Percentiles rank a stretch among this genome's conserved stretches.
These are phyloP conservation scores for Pristionchus arcanus DNA, from an alignment of 2,888 invertebrate species.

Conservation along the genomic window DNA sequence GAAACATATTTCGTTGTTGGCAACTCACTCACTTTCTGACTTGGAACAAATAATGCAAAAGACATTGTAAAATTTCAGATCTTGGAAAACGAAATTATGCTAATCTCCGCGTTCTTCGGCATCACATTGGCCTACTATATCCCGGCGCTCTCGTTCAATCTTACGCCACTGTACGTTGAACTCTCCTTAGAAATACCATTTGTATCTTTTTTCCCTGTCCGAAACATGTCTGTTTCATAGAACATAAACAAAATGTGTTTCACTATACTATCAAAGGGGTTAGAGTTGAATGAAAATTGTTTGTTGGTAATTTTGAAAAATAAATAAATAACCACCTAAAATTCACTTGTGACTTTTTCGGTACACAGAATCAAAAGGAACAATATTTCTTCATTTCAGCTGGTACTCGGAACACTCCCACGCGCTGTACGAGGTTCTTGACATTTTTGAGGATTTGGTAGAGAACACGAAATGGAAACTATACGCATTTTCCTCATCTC, in stretches of 20 bases:
- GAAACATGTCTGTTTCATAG: too few species aligned
- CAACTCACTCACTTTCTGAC: too few species aligned
- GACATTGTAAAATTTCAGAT: not conserved
- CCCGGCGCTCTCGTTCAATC: not conserved
- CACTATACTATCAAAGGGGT: not conserved
- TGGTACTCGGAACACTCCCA: not conserved
- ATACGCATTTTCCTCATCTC: not conserved
- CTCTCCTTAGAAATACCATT: too few species aligned
- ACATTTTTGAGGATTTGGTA: not conserved
- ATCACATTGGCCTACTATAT: not conserved
- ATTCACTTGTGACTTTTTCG: too few species aligned
- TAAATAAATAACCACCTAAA: too few species aligned
- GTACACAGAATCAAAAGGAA: too few species aligned
- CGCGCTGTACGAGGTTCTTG: not conserved
- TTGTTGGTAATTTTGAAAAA: too few species aligned
- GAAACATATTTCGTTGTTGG: too few species aligned
- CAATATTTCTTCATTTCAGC: not conserved
- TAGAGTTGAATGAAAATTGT: too few species aligned
- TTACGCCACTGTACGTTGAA: not conserved
- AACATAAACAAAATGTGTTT: not conserved
- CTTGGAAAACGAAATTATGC: not conserved
- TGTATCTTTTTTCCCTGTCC: too few species aligned
- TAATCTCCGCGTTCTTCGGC: not conserved
- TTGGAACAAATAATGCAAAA: too few species aligned
- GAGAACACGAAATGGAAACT: constrained; percentile 9